Percentiles rank a stretch among this genome's conserved stretches.
These are phyloP conservation scores for Aradus depressus DNA, from an alignment of 2,888 invertebrate species.

Conservation along the genomic window DNA sequence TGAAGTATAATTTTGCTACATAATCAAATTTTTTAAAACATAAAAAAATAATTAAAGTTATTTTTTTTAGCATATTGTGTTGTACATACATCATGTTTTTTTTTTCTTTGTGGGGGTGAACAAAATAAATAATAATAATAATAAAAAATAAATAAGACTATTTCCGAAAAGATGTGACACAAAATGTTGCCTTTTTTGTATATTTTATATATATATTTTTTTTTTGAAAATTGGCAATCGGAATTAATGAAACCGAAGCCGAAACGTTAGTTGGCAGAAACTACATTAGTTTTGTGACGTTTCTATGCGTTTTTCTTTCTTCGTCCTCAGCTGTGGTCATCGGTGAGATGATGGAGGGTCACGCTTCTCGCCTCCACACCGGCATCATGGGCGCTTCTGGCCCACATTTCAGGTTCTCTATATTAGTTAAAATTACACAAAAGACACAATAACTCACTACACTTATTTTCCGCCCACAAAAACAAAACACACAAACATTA, in stretches of 20 bases:
- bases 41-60: background rate
- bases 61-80: background rate
- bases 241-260: slow-evolving; percentile 8
- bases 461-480: slow-evolving; percentile 17
- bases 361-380: slow-evolving; percentile 15
- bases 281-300: slow-evolving; percentile 21
- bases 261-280: background rate
- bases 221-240: slow-evolving; percentile 18
- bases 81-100: background rate
- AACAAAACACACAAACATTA: slow-evolving; percentile 8
- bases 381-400: slow-evolving; percentile 23
- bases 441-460: no score
- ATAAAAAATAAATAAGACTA: background rate
- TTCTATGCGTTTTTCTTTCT: slow-evolving; percentile 30
- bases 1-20: background rate
- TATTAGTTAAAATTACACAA: slow-evolving; percentile 25
- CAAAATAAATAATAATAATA: background rate
- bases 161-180: slow-evolving; percentile 12
- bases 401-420: slow-evolving; percentile 24
- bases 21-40: background rate
- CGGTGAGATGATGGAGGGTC: slow-evolving; percentile 14
- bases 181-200: slow-evolving; percentile 3
- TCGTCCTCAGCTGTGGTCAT: slow-evolving; percentile 29
- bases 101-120: background rate
- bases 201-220: background rate